Conservation (phyloP, 2,888 invertebrate genomes). For the Zaprionus obscuricornis region DNA sequence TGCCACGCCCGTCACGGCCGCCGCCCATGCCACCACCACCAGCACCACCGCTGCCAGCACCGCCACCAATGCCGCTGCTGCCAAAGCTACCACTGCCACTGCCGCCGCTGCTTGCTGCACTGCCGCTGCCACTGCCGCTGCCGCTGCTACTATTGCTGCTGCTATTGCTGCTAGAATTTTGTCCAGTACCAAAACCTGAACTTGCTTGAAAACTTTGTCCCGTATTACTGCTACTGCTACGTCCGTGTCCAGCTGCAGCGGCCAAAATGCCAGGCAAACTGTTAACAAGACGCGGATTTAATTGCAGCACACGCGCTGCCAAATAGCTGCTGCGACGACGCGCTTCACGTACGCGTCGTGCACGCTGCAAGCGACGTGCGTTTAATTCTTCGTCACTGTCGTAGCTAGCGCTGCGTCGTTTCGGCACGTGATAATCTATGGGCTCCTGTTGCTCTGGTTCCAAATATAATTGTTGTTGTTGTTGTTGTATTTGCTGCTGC, state of each 20-base stretch:
- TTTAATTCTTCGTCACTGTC: conserved; percentile 80
- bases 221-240: conserved; percentile 86
- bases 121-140: conserved; percentile 63
- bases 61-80: conserved; percentile 70
- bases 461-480: conserved; percentile 60
- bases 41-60: conserved; percentile 84
- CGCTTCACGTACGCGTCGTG: conserved; percentile 88
- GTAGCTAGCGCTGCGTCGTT: conserved; percentile 86
- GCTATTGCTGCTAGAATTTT: conserved; percentile 72
- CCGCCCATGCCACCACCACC: conserved; percentile 90
- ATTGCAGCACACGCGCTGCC: conserved; percentile 81
- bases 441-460: conserved; percentile 93
- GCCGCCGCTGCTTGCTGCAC: conserved; percentile 68
- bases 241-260: conserved; percentile 92
- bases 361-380: conserved; percentile 83
- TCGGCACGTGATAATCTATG: conserved; percentile 94
- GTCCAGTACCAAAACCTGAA: conserved; percentile 80
- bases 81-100: conserved; percentile 70
- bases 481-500: conserved; percentile 4
- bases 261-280: conserved; percentile 87
- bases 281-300: conserved; percentile 81
- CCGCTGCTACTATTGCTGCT: conserved; percentile 44
- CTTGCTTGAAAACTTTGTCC: conserved; percentile 83
- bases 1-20: conserved; percentile 92
- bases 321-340: conserved; percentile 88